Evolutionary conservation across 1,140 invertebrate genomes (phyloP), one percentile per base, ranked within the genome.

Genomic region (Campoletis sonorensis): DNA sequence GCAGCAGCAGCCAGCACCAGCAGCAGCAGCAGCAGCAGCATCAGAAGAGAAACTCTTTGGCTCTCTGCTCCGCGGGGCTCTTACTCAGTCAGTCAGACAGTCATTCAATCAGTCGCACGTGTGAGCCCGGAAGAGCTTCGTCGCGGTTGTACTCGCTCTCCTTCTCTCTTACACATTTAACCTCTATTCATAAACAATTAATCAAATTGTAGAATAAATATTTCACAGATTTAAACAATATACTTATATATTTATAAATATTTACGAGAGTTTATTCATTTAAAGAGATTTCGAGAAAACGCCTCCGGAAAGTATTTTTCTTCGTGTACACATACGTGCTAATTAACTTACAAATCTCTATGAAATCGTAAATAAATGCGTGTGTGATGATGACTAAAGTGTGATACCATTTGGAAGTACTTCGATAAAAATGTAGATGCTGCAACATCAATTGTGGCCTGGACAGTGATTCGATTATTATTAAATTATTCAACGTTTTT

Each of bases 51-150:
- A 86, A 86, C 85, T 88, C 84, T 86, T 84, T 75, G 82, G 73
- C 82, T 26, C 72, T 45, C 40, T 45, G 51, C 83, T 84, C 23
- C 81, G 81, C 84, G 79, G 72, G 72, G 76, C 58, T 78, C 61
- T 67, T 64, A 86, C 80, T 85, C 84, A 88, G 86, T 87, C 86
- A 87, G 85, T 86, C 83, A 86, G 86, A 83, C 79, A 85, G 82
- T 86, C 80, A 83, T 54, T 83, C 81, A 79, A 79, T 81, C 54
- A 83, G 81, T 81, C 80, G 83, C 83, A 83, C 83, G 84, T 81
- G 83, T 84, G 68, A 73, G 76, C 79, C 75, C 73, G 75, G 67
- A 78, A 83, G 80, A 81, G 71, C 30, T 51, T 71, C 67, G 78
- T 71, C 58, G 64, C 76, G 54, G 40, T 49, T 18, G 30, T n/a